Conservation (phyloP, 2,888 invertebrate species). For the Cinara cedri region DNA sequence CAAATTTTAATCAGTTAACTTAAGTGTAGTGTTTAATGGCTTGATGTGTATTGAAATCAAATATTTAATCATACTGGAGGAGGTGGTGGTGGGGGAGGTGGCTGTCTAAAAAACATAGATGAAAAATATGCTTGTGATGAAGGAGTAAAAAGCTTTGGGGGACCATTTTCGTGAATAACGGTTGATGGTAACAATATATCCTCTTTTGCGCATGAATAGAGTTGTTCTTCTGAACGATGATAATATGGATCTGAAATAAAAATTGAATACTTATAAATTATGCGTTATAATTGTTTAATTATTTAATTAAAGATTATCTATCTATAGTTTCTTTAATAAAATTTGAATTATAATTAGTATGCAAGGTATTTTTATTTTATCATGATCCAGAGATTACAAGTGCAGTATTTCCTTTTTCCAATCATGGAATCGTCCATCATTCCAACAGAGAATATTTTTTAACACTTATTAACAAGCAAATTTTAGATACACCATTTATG, state of each 20-base stretch:
- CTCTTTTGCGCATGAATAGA: constrained; percentile 45
- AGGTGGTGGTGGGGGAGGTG: constrained; percentile 50
- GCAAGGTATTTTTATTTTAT: too few relatives aligned
- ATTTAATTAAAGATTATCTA: too few relatives aligned
- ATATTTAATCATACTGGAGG: constrained; percentile 36
- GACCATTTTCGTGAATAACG: constrained; percentile 40
- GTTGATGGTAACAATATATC: constrained; percentile 48
- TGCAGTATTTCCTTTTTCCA: too few relatives aligned
- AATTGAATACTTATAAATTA: background rate
- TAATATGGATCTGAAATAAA: constrained; percentile 50
- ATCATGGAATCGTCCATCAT: too few relatives aligned
- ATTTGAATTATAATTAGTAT: too few relatives aligned
- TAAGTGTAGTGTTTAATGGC: constrained; percentile 5
- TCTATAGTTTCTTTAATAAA: too few relatives aligned
- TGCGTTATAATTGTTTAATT: too few relatives aligned
- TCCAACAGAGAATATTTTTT: too few relatives aligned
- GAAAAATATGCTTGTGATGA: constrained; percentile 50
- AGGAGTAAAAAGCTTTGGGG: constrained; percentile 48
- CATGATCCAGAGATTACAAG: too few relatives aligned
- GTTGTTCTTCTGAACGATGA: constrained; percentile 31
- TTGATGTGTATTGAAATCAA: background rate
- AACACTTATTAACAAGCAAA: too few relatives aligned
- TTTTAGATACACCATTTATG: too few relatives aligned
- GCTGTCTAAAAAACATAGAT: constrained; percentile 50
- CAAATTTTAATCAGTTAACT: constrained; percentile 7